Evolutionary conservation across 2,113 vertebrate species (phyloP), one percentile per base, ranked within the genome.

Genomic region (Steatornis caripensis): DNA sequence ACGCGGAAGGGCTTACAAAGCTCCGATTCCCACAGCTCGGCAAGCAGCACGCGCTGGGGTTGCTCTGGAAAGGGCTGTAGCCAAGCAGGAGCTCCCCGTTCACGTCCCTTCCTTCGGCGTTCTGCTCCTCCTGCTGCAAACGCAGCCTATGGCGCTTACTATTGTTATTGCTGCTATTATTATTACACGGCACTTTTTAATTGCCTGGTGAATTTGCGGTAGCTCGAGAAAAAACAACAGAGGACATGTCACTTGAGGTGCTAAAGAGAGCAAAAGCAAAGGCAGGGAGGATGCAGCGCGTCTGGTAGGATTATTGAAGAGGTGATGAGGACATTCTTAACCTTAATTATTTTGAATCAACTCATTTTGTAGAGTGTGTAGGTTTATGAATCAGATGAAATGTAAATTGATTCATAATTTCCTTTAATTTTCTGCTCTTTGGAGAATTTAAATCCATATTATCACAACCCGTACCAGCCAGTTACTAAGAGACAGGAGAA

Each of bases 361-460:
- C 90, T 92, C 65, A 84, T 94, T 96, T 87, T 70, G 68, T 77
- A 92, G 88, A 90, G 86, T 86, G 93, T 96, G 92, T 94, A 93
- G 90, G 94, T 95, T 96, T 96, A 89, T 87, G 95, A 96, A 95
- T 96, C 95, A 92, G 92, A 80, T 82, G 79, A 87, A 96, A 97
- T 2, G 7, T 90, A 96, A 96, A 97, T 95, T 90, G 97, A 95
- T 96, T 96, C 94, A 96, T 92, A 95, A 95, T 95, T 95, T 93
- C 76, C 90, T 92, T 96, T 96, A 93, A 96, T 96, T 95, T 95
- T 93, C 77, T 90, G 86, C 64, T 97, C 90, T 97, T 97, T 82
- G 83, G 92, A 97, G 80, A 92, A 95, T 97, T 92, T 87, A 89
- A 76, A 95, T 92, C 76, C 32, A 6, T 81, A 93, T 94, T 95